Evolutionary conservation across 1,140 invertebrate species (phyloP).

Genomic region (Brachionus paranguensis): DNA sequence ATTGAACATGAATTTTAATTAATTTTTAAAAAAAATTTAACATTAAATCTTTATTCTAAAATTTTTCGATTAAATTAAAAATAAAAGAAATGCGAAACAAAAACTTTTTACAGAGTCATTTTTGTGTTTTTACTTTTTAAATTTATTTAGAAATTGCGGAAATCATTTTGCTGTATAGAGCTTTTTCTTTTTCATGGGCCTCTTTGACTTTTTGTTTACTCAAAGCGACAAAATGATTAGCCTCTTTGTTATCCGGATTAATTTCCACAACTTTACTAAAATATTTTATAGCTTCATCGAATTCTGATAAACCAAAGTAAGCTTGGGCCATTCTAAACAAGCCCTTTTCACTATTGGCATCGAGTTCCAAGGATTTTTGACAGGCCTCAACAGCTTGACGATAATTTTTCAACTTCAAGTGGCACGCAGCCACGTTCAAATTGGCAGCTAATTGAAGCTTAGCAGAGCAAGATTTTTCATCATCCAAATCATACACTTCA

Average conservation of each 20-base stretch:
- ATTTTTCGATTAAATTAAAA: neutral
- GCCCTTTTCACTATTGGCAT: slow-evolving; percentile 77
- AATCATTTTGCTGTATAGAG: slow-evolving; percentile 36
- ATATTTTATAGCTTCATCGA: slow-evolving; percentile 69
- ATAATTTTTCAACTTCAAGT: slow-evolving; percentile 72
- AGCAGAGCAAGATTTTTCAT: neutral
- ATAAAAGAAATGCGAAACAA: neutral
- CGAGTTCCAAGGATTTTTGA: slow-evolving; percentile 67
- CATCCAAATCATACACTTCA: neutral
- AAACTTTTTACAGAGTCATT: neutral
- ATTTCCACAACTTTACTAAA: slow-evolving; percentile 68
- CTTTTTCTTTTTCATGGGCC: slow-evolving; percentile 30
- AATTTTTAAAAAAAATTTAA: neutral
- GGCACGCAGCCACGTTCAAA: slow-evolving; percentile 74
- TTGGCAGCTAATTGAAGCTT: slow-evolving; percentile 20
- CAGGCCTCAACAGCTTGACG: slow-evolving; percentile 63
- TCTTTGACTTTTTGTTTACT: slow-evolving; percentile 30
- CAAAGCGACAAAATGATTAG: slow-evolving; percentile 48
- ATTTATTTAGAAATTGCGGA: slow-evolving; percentile 7
- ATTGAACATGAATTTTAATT: neutral
- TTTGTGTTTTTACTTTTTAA: neutral
- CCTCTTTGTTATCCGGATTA: slow-evolving; percentile 76
- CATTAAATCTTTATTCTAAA: neutral
- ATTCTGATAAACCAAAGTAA: slow-evolving; percentile 68
- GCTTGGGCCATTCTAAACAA: slow-evolving; percentile 80